Conservation (phyloP, 2,797 vertebrate species). For the Ctenosaura bakeri region DNA sequence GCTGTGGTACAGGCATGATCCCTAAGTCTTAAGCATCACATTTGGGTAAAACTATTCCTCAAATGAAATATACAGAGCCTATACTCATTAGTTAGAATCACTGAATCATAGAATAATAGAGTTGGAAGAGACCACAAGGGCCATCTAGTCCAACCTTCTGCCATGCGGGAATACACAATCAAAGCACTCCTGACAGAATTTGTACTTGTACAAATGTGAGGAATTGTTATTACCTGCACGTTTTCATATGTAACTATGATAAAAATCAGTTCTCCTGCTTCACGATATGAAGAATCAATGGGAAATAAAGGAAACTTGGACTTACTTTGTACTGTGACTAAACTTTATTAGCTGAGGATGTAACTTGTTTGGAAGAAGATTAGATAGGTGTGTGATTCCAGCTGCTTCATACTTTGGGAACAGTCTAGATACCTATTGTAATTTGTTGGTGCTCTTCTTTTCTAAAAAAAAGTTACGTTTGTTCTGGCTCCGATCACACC, state of each 20-base stretch:
- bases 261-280: slow-evolving; percentile 51
- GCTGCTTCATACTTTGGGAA: slow-evolving; percentile 47
- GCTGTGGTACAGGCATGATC: neutral
- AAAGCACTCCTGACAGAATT: no score
- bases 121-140: no score
- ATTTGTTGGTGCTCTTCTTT: slow-evolving; percentile 67
- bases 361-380: slow-evolving; percentile 50
- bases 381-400: slow-evolving; percentile 70
- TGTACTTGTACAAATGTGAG: neutral
- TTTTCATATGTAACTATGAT: neutral
- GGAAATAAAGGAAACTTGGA: slow-evolving; percentile 7
- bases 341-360: slow-evolving; percentile 9
- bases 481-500: slow-evolving; percentile 66
- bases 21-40: neutral
- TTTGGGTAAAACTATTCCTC: neutral
- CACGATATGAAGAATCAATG: slow-evolving; percentile 34
- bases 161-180: no score
- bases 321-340: slow-evolving; percentile 30
- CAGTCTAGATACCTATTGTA: slow-evolving; percentile 59
- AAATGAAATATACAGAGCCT: neutral
- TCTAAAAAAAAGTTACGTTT: slow-evolving; percentile 33
- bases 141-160: no score
- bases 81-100: neutral
- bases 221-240: neutral
- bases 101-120: no score